Evolutionary conservation across 2,113 vertebrate genomes (phyloP).

Genomic region (Chascanopsetta lugubris): DNA sequence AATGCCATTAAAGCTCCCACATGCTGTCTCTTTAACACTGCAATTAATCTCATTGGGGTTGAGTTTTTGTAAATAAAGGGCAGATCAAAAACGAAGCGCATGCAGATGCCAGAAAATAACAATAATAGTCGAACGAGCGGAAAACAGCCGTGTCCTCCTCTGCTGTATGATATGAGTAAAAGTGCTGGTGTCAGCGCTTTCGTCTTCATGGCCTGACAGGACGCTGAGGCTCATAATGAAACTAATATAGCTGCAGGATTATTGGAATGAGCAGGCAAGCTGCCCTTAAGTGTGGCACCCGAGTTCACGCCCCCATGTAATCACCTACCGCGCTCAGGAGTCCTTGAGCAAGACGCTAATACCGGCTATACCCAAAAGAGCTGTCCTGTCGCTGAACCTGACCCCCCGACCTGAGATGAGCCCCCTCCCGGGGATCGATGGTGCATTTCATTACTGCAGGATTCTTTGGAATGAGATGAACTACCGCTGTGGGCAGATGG

Average conservation of each 20-base stretch:
- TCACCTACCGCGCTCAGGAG: conserved; percentile 43
- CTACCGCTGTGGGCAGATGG: conserved; percentile 48
- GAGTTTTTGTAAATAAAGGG: conserved; percentile 11
- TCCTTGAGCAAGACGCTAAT: conserved; percentile 52
- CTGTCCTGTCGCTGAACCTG: conserved; percentile 56
- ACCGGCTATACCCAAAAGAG: conserved; percentile 22
- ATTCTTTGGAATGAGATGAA: conserved; percentile 54
- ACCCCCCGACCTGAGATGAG: conserved; percentile 40
- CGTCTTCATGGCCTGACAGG: conserved; percentile 37
- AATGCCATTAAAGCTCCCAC: conserved; percentile 9
- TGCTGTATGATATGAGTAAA: conserved; percentile 34
- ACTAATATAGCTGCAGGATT: conserved; percentile 49
- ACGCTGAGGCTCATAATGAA: conserved; percentile 50
- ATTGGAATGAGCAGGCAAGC: conserved; percentile 34
- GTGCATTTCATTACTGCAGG: conserved; percentile 53
- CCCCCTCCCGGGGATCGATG: conserved; percentile 47
- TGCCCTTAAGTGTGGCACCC: conserved; percentile 50
- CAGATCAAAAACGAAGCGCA: conserved; percentile 17
- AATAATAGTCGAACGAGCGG: neutral
- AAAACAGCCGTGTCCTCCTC: conserved; percentile 27
- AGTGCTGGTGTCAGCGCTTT: conserved; percentile 54
- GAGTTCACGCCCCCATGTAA: conserved; percentile 54
- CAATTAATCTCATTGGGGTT: neutral
- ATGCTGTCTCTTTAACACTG: neutral
- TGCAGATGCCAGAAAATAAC: neutral